Percentiles rank a stretch among this genome's conserved stretches.
phyloP scores from a whole-genome alignment of 1,140 invertebrate genomes.

The Cyphomyrmex costatus region DNA sequence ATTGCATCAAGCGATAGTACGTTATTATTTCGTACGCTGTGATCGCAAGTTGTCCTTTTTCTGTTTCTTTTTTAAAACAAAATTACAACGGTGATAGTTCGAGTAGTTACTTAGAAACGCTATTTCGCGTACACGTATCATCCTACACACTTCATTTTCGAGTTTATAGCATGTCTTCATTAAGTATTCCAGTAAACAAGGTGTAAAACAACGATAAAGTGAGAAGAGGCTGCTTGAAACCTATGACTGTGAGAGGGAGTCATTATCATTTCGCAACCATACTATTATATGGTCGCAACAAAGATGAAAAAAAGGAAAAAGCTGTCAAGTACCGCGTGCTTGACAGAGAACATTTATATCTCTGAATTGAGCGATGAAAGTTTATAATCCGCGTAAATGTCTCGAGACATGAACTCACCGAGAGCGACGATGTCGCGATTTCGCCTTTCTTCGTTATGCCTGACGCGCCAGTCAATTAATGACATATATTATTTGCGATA shows the following conservation, averaged over 20 bases:
- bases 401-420: background rate
- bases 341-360: background rate
- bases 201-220: background rate
- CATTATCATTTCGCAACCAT: background rate
- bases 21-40: slow-evolving; percentile 48
- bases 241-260: background rate
- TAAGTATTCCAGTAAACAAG: background rate
- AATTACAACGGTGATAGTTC: background rate
- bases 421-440: background rate
- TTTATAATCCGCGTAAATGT: slow-evolving; percentile 9
- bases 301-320: slow-evolving; percentile 4
- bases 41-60: background rate
- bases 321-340: too few species aligned
- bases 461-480: background rate
- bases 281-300: background rate
- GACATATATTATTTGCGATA: background rate
- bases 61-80: background rate
- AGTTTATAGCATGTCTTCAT: background rate
- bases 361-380: slow-evolving; percentile 29
- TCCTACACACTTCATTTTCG: background rate
- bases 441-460: background rate
- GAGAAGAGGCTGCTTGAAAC: slow-evolving; percentile 15
- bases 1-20: slow-evolving; percentile 5
- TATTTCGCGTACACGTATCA: background rate
- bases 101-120: background rate